These are phyloP conservation scores for Drosophila nigromelanica DNA, from an alignment of 1,140 invertebrate species.

Conservation along the genomic window DNA sequence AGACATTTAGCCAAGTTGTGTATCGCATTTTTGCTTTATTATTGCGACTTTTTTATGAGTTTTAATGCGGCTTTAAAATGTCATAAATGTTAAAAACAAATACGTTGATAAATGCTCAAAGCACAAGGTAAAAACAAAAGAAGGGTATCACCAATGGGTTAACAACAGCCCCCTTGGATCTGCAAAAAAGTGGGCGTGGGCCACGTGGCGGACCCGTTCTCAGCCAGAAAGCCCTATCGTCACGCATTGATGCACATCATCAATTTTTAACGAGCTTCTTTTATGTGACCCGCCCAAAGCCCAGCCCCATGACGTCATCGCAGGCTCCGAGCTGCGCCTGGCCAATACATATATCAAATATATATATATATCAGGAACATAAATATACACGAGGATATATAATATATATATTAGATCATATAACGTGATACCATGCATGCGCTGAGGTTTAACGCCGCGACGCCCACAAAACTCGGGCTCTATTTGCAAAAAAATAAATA, in stretches of 20 bases:
- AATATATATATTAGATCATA: conserved; percentile 27
- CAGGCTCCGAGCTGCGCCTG: conserved; percentile 13
- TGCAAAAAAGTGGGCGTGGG: conserved; percentile 16
- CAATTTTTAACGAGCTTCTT: conserved; percentile 77
- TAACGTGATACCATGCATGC: conserved; percentile 28
- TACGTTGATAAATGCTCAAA: conserved; percentile 56
- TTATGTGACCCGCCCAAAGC: conserved; percentile 55
- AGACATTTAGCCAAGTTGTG: conserved; percentile 43
- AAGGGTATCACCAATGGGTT: conserved; percentile 56
- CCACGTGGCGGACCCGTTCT: conserved; percentile 21
- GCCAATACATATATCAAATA: background rate
- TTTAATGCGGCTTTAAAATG: conserved; percentile 70
- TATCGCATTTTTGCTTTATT: conserved; percentile 41
- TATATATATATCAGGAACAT: background rate
- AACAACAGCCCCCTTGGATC: conserved; percentile 12
- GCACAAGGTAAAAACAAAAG: conserved; percentile 32
- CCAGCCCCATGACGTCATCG: conserved; percentile 53
- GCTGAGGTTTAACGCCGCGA: conserved; percentile 36
- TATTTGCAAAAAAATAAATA: conserved; percentile 32
- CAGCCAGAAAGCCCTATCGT: conserved; percentile 50
- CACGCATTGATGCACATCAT: conserved; percentile 77
- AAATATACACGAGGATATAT: background rate
- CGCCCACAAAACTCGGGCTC: conserved; percentile 27
- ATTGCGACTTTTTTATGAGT: conserved; percentile 63
- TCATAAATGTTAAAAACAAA: conserved; percentile 70